Conservation (phyloP, 2,888 invertebrate species). For the Agrilus biguttatus region DNA sequence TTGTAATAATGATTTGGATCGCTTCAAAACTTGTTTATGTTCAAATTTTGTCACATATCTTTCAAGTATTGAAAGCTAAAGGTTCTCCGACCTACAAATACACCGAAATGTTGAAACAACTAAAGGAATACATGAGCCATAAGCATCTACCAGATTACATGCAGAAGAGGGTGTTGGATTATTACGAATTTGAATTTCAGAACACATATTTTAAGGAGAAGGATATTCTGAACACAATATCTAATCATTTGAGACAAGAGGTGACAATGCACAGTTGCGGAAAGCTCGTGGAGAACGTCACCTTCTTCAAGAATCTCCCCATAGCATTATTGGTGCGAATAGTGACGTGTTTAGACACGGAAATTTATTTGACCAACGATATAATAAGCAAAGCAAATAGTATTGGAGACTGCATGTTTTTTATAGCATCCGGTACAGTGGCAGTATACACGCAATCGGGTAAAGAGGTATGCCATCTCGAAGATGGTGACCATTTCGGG, state of each 20-base stretch:
- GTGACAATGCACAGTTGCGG: constrained; percentile 39
- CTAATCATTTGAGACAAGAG: constrained; percentile 35
- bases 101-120: constrained; percentile 38
- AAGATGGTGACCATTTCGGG: constrained; percentile 42
- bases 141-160: constrained; percentile 40
- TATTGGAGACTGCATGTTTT: constrained; percentile 40
- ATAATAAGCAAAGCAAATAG: constrained; percentile 37
- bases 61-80: constrained; percentile 29
- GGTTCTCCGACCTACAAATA: constrained; percentile 32
- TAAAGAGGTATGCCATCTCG: constrained; percentile 34
- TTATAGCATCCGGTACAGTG: constrained; percentile 40
- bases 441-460: constrained; percentile 37
- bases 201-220: constrained; percentile 43
- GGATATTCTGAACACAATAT: constrained; percentile 37
- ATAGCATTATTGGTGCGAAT: constrained; percentile 33
- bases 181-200: constrained; percentile 43
- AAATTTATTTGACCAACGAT: constrained; percentile 39
- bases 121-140: constrained; percentile 41
- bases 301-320: constrained; percentile 38
- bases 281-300: constrained; percentile 39
- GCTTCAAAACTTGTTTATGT: constrained; percentile 16
- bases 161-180: constrained; percentile 37
- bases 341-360: constrained; percentile 33
- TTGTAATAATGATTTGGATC: constrained; percentile 19
- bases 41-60: constrained; percentile 2